phyloP scores from a whole-genome alignment of 2,888 invertebrate genomes.

The Diarsia mendica region DNA sequence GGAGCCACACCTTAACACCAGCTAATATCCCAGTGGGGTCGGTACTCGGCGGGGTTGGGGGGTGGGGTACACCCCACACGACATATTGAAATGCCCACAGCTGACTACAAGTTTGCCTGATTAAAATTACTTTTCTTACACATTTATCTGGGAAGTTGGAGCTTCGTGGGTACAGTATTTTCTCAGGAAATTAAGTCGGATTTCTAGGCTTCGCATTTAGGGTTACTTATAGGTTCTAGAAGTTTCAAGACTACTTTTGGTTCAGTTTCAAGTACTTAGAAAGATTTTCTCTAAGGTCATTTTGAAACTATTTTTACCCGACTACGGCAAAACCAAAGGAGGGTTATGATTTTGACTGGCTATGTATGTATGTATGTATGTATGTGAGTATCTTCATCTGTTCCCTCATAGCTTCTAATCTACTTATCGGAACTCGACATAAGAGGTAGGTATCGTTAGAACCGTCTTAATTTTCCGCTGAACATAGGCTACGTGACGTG shows the following conservation, averaged over 20 bases:
- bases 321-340: too few relatives aligned
- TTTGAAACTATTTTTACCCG: neutral
- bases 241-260: neutral
- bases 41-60: constrained; percentile 15
- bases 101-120: constrained; percentile 56
- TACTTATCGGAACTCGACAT: too few relatives aligned
- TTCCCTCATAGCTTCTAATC: too few relatives aligned
- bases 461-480: too few relatives aligned
- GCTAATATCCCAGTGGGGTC: constrained; percentile 55
- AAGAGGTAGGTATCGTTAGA: too few relatives aligned
- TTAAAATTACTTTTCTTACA: constrained; percentile 61
- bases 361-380: too few relatives aligned
- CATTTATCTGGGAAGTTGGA: constrained; percentile 42
- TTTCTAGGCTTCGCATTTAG: neutral
- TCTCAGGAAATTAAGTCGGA: neutral
- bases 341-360: too few relatives aligned
- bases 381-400: too few relatives aligned
- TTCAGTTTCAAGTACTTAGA: neutral
- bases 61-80: constrained; percentile 32
- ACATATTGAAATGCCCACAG: constrained; percentile 61
- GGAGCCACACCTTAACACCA: constrained; percentile 51
- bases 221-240: neutral
- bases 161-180: neutral
- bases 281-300: neutral
- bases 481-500: too few relatives aligned